Evolutionary conservation across 2,113 vertebrate genomes (phyloP).

Genomic region (Pampusana beccarii): DNA sequence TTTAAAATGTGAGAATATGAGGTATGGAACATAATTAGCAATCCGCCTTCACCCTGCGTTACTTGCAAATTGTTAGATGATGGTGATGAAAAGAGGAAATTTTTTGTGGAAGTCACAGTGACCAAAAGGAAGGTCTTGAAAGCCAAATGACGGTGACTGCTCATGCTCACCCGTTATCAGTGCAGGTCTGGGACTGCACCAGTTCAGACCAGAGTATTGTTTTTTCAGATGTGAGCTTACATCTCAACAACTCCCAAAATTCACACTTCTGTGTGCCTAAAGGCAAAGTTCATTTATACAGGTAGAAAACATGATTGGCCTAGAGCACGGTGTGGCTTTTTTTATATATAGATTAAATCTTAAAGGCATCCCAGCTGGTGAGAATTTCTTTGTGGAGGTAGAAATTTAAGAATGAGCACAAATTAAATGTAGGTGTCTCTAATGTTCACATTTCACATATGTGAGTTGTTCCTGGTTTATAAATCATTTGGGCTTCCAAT

Average conservation of each 20-base stretch:
- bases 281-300: background rate
- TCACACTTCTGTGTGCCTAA: background rate
- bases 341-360: background rate
- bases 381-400: background rate
- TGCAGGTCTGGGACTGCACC: background rate
- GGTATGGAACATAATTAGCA: background rate
- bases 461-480: background rate
- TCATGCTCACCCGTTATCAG: fast-evolving
- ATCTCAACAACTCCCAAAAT: background rate
- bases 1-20: background rate
- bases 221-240: background rate
- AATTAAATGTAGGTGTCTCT: background rate
- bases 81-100: background rate
- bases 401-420: background rate
- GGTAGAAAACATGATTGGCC: background rate
- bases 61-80: background rate
- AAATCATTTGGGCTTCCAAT: fast-evolving
- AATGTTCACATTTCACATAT: background rate
- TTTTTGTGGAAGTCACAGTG: fast-evolving
- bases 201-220: fast-evolving
- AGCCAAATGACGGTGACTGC: fast-evolving
- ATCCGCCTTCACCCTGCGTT: background rate
- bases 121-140: background rate
- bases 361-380: background rate
- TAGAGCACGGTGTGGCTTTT: background rate